Base-by-base conservation (phyloP, 2,797 vertebrate genomes). In the Cichlasoma orientale region DNA sequence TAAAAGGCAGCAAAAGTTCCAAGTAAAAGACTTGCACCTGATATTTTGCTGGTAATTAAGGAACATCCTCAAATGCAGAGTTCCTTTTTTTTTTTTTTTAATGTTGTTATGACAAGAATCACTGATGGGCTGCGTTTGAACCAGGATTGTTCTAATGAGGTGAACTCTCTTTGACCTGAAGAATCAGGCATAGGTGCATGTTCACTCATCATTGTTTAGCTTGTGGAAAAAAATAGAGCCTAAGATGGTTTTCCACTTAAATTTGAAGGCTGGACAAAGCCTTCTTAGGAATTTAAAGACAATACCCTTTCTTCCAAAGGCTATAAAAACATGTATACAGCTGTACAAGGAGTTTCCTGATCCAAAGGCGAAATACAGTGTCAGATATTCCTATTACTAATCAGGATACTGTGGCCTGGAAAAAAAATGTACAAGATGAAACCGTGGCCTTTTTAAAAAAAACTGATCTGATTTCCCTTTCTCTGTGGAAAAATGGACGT, bases 311-410 rank as follows among this genome's bases (percentile, higher is more conserved):
- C 93, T 93, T 93, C 83, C 73, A 82, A 89, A 86, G 91, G 92
- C 90, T 91, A 91, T 92, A 89, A 95, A 95, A 95, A 94, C 92
- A 94, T 84, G 89, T 93, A 93, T 93, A 92, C 92, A 92, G 92
- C 90, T 94, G 93, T 92, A 94, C 89, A 94, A 92, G 89, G 88
- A 90, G 92, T 94, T 95, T 95, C 94, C 94, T 95, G 93, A 95
- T 82, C 86, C 89, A 92, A 82, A 91, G 89, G 90, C 92, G 93
- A 95, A 95, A 94, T 92, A 91, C 61, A 85, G 78, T 93, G 91
- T 93, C 90, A 92, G 89, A 94, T 94, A 93, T 94, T 95, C 94
- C 93, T 90, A 93, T 95, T 94, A 94, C 93, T 86, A 92, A 90
- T 93, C 88, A 92, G 85, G 80, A 90, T 89, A 90, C 81, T 59